Conservation (phyloP, 2,113 vertebrate genomes). For the Sturnira hondurensis region DNA sequence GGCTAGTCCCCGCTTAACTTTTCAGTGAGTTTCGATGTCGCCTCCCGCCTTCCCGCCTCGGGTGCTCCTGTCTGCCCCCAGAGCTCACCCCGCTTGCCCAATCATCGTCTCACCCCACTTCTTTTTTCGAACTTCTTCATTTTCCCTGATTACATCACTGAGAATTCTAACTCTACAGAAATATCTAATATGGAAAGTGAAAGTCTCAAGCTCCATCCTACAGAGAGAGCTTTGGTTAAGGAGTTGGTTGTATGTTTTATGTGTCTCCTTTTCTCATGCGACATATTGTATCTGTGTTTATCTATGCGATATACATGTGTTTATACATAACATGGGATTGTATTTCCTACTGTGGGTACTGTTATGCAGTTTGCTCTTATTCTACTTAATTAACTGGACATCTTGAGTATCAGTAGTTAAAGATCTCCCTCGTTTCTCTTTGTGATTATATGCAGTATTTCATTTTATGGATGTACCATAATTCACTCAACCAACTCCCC, state of each 20-base stretch:
- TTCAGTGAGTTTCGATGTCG: not conserved
- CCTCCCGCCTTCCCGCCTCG: not conserved
- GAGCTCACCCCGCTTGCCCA: not conserved
- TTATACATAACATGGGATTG: not conserved
- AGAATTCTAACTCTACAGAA: slow-evolving; percentile 11
- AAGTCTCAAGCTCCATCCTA: not conserved
- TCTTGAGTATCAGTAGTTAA: not conserved
- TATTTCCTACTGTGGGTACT: not conserved
- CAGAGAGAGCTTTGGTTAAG: not conserved
- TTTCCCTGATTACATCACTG: slow-evolving; percentile 40
- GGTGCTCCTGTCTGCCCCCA: not conserved
- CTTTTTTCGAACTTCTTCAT: slow-evolving; percentile 55
- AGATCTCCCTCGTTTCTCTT: not conserved
- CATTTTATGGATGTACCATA: not conserved
- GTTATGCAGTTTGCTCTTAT: not conserved
- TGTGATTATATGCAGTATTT: not conserved
- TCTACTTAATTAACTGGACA: not conserved
- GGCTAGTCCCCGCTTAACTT: not conserved
- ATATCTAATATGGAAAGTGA: not conserved
- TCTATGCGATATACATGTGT: not conserved
- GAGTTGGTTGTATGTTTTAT: not conserved
- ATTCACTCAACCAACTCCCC: not conserved
- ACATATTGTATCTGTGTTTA: not conserved
- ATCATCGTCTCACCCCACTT: not conserved
- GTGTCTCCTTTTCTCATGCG: not conserved